Evolutionary conservation across 2,888 invertebrate species (phyloP).

Genomic region (Thereva nobilitata): DNA sequence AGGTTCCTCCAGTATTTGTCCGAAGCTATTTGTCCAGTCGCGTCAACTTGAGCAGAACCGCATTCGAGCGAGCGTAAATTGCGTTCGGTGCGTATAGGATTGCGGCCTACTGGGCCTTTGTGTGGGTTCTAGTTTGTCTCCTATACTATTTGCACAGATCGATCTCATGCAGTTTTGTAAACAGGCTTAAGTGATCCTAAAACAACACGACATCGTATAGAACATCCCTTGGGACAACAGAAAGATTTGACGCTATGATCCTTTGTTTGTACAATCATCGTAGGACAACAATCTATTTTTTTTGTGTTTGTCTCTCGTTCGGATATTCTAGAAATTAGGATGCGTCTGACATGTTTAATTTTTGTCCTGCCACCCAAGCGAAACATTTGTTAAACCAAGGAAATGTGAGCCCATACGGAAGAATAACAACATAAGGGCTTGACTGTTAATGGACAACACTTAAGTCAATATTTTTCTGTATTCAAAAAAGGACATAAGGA

Average conservation of each 20-base stretch:
- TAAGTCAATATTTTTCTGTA: background rate
- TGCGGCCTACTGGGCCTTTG: too few relatives aligned
- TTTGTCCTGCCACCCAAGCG: constrained; percentile 26
- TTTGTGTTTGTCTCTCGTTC: too few relatives aligned
- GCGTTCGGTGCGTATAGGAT: too few relatives aligned
- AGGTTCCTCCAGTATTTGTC: too few relatives aligned
- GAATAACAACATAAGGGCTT: constrained; percentile 9
- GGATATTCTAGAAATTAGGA: constrained; percentile 17
- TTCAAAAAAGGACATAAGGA: too few relatives aligned
- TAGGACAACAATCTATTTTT: constrained; percentile 17
- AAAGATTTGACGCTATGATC: constrained; percentile 8
- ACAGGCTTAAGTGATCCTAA: constrained; percentile 23
- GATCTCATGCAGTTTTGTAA: constrained; percentile 28
- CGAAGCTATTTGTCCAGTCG: too few relatives aligned
- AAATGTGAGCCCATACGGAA: constrained; percentile 12
- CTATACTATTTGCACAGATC: constrained; percentile 15
- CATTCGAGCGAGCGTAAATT: too few relatives aligned
- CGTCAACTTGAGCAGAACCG: too few relatives aligned
- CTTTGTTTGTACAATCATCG: constrained; percentile 19
- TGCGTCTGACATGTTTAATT: constrained; percentile 6
- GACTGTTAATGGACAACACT: constrained; percentile 21
- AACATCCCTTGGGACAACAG: constrained; percentile 1
- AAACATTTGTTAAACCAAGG: background rate
- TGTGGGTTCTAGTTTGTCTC: too few relatives aligned
- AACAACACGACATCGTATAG: constrained; percentile 13